Evolutionary conservation across 2,113 vertebrate genomes (phyloP), one percentile per base, ranked within the genome.

Genomic region (Ivindomyrus marchei): DNA sequence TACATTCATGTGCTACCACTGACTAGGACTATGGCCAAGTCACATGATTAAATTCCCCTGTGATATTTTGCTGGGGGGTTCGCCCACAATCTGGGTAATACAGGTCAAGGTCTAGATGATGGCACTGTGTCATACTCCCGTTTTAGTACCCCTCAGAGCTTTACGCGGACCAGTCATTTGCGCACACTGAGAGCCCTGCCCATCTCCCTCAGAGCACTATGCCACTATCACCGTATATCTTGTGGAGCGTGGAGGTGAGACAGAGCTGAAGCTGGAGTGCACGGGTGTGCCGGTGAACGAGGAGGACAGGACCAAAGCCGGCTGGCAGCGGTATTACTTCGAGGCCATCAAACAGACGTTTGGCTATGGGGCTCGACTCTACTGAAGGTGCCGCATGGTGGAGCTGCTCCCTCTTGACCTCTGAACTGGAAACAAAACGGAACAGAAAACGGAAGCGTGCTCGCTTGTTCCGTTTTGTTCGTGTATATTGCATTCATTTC

Each of bases 311-410:
- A 97, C 97, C 42, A 95, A 96, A 93, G 95, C 97, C 92, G 97
- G 97, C 90, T 98, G 97, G 97, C 96, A 97, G 93, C 95, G 96
- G 92, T 97, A 98, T 92, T 98, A 98, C 92, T 97, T 97, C 0
- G 97, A 98, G 89, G 95, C 97, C 94, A 98, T 98, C 92, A 97
- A 97, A 96, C 97, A 97, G 97, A 98, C 97, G 89, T 98, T 98
- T 93, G 97, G 97, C 91, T 98, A 96, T 0, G 97, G 97, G 0
- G 96, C 96, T 88, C 95, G 96, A 94, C 96, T 98, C 88, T 96
- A 96, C 93, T 98, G 97, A 96, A 92, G 90, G 80, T 10, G 5
- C 50, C 0, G 24, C n/a, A 6, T 19, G 31, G 42, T 47, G 45
- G 53, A 58, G 39, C 42, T n/a, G 9, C 50, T 53, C 56, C 52